Conservation (phyloP, 2,797 vertebrate species). For the Alauda arvensis region DNA sequence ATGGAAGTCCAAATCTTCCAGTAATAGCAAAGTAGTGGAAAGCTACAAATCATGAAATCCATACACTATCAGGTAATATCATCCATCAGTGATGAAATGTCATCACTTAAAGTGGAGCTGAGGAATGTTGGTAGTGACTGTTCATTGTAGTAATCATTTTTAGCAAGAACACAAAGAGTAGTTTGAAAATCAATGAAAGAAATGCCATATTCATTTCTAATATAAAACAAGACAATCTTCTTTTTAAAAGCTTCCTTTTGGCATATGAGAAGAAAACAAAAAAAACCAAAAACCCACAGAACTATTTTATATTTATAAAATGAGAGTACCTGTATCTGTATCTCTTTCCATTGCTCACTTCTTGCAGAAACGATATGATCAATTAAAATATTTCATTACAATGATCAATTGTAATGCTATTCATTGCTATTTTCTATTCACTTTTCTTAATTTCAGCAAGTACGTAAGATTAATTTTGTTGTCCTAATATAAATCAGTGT, state of each 20-base stretch:
- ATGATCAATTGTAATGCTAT: background rate
- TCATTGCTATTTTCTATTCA: background rate
- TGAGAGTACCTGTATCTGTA: background rate
- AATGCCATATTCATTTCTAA: background rate
- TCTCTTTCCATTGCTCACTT: background rate
- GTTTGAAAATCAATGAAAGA: background rate
- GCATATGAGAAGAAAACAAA: background rate
- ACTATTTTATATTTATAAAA: background rate
- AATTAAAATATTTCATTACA: background rate
- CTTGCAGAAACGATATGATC: background rate
- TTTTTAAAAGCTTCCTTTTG: background rate
- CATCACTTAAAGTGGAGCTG: constrained; percentile 49
- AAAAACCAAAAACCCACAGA: background rate
- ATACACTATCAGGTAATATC: constrained; percentile 23
- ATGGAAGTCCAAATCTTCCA: background rate
- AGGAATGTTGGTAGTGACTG: background rate
- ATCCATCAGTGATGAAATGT: constrained; percentile 75
- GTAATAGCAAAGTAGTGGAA: constrained; percentile 5
- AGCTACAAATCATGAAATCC: constrained; percentile 72
- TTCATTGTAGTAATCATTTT: constrained; percentile 5
- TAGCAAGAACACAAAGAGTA: background rate
- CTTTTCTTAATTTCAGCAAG: background rate
- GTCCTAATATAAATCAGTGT: background rate
- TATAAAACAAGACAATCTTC: background rate
- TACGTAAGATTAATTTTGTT: background rate